These are phyloP conservation scores for Pollenia labialis DNA, from an alignment of 2,888 invertebrate species.

Conservation along the genomic window DNA sequence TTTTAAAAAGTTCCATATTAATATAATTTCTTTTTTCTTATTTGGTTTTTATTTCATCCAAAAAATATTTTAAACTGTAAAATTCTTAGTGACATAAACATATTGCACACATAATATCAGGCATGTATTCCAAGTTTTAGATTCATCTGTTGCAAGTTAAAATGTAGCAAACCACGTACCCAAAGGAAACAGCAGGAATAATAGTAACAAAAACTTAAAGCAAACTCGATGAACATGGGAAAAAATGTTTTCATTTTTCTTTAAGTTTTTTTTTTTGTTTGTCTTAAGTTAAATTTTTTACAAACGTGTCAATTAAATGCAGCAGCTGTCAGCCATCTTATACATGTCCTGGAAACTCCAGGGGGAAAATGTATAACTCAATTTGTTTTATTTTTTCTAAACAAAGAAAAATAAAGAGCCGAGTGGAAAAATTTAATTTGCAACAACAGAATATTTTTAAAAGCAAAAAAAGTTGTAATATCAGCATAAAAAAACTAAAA, in stretches of 20 bases:
- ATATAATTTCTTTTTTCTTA: neutral
- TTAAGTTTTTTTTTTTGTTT: neutral
- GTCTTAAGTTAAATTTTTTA: neutral
- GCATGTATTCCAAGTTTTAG: neutral
- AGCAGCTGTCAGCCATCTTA: slow-evolving; percentile 2
- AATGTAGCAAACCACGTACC: neutral
- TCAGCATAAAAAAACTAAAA: too few species aligned
- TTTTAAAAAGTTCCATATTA: neutral
- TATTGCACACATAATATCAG: neutral
- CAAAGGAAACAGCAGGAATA: neutral
- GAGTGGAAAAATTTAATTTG: too few species aligned
- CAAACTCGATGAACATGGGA: neutral
- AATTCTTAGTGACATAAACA: neutral
- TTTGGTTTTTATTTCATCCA: neutral
- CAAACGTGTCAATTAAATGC: neutral
- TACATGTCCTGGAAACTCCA: neutral
- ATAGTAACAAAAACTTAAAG: neutral
- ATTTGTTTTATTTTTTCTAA: neutral
- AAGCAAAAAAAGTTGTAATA: too few species aligned
- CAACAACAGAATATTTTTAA: too few species aligned
- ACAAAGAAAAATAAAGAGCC: neutral
- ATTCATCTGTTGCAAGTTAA: neutral
- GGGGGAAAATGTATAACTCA: neutral
- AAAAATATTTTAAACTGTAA: neutral
- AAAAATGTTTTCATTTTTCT: neutral